Evolutionary conservation across 1,140 invertebrate species (phyloP).

Genomic region (Linepithema humile): DNA sequence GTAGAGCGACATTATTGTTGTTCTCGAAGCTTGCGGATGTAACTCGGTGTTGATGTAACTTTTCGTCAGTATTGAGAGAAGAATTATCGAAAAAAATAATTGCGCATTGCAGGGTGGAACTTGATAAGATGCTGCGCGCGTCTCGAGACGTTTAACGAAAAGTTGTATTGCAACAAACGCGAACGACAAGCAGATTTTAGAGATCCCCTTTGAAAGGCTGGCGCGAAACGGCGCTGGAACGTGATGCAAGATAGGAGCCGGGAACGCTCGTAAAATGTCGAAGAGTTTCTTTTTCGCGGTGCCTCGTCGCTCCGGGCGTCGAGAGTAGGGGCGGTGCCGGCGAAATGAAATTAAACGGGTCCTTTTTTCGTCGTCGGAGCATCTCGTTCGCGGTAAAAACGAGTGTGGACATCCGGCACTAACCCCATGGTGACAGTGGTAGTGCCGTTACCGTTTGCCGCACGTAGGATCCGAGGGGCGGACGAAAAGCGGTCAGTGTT

Average conservation of each 20-base stretch:
- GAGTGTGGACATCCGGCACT: slow-evolving; percentile 70
- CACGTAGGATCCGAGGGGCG: neutral
- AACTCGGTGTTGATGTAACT: too few relatives aligned
- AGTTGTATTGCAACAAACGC: neutral
- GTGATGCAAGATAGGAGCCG: neutral
- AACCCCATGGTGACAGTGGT: slow-evolving; percentile 30
- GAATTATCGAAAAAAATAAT: neutral
- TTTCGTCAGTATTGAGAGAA: too few relatives aligned
- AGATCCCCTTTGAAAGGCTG: slow-evolving; percentile 2
- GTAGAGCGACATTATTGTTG: neutral
- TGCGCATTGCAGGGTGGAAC: neutral
- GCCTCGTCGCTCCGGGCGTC: slow-evolving; percentile 67
- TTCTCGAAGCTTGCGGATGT: neutral
- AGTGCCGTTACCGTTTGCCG: neutral
- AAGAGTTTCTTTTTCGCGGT: slow-evolving; percentile 65
- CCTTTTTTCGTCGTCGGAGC: slow-evolving; percentile 59
- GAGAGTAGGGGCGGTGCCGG: slow-evolving; percentile 63
- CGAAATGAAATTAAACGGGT: slow-evolving; percentile 73
- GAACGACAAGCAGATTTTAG: neutral
- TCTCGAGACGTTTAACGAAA: slow-evolving; percentile 18
- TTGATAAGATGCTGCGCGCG: neutral
- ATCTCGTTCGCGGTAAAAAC: slow-evolving; percentile 67
- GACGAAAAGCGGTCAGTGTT: neutral
- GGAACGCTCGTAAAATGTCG: slow-evolving; percentile 65
- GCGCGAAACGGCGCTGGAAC: slow-evolving; percentile 33